A percentile compares a stretch with the other conserved stretches of the same genome.
Conservation (phyloP, 2,113 vertebrate genomes). For the Trinectes maculatus region DNA sequence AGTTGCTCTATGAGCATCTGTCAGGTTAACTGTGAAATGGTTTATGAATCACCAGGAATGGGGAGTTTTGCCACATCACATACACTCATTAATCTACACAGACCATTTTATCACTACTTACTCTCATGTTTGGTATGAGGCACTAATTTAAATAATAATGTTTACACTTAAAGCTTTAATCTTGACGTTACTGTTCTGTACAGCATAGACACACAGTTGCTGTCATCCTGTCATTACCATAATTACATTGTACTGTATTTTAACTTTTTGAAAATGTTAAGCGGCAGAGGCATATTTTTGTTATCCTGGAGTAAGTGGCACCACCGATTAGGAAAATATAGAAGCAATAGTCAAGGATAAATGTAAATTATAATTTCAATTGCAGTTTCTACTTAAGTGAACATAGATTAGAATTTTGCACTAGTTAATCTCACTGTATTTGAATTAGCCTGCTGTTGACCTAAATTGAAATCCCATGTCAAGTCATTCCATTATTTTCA, state of each 20-base stretch:
- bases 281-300: background rate
- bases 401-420: background rate
- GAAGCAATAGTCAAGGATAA: background rate
- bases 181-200: constrained; percentile 2
- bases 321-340: constrained; percentile 3
- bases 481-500: constrained; percentile 26
- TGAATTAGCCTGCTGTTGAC: constrained; percentile 30
- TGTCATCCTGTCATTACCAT: constrained; percentile 33
- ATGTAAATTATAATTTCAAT: background rate
- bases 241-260: constrained; percentile 29
- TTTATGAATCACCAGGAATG: background rate
- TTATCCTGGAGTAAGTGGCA: background rate
- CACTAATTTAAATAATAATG: constrained; percentile 3
- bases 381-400: background rate
- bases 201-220: background rate
- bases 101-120: constrained; percentile 2
- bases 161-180: constrained; percentile 9
- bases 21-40: background rate
- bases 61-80: background rate
- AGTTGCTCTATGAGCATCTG: background rate
- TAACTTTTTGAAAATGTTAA: constrained; percentile 10
- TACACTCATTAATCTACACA: background rate
- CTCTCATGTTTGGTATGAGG: constrained; percentile 11
- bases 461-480: constrained; percentile 39
- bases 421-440: too few species aligned